Evolutionary conservation across 2,797 vertebrate genomes (phyloP).

Genomic region (Leontopithecus rosalia): DNA sequence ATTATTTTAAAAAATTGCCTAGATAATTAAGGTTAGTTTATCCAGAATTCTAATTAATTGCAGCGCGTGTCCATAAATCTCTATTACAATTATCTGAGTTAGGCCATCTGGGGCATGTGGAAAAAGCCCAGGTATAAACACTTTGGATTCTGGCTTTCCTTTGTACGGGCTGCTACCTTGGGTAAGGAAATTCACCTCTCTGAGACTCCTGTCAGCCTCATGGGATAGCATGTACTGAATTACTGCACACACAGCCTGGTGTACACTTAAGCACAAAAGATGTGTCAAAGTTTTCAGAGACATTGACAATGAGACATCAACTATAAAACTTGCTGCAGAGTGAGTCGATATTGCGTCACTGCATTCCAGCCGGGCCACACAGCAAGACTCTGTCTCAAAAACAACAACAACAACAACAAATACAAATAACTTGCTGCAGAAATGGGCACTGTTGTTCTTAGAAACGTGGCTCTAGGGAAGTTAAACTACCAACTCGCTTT

Average conservation of each 20-base stretch:
- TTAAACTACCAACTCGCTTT: neutral
- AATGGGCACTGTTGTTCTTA: neutral
- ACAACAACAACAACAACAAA: neutral
- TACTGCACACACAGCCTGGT: accelerated
- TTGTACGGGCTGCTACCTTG: neutral
- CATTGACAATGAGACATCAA: neutral
- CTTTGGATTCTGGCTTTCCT: neutral
- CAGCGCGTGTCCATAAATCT: neutral
- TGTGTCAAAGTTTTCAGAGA: neutral
- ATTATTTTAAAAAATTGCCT: neutral
- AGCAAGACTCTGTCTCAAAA: neutral
- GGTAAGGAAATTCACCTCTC: neutral
- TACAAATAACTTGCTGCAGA: neutral
- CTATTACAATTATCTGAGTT: neutral
- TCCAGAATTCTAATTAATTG: neutral
- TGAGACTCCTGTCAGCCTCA: neutral
- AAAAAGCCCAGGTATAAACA: neutral
- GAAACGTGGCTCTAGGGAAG: neutral
- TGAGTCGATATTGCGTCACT: neutral
- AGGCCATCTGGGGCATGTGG: neutral
- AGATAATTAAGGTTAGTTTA: neutral
- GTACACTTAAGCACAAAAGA: accelerated
- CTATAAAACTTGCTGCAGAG: neutral
- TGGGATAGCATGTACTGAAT: neutral
- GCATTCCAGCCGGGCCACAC: neutral